Base-by-base conservation (phyloP, 2,888 invertebrate species). In the Magallana nippona region DNA sequence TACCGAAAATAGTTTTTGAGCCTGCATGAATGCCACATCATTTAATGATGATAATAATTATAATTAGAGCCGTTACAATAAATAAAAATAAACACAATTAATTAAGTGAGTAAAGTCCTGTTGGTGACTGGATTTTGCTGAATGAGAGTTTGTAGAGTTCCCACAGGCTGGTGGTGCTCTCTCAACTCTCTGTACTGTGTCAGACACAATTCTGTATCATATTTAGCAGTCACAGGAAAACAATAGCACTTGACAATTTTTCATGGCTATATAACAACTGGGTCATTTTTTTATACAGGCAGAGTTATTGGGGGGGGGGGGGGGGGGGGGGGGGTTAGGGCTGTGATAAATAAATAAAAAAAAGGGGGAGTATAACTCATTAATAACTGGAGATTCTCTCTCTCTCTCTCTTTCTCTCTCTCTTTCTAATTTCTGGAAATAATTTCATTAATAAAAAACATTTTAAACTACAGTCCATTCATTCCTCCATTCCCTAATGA, bases 171-270 rank as follows among this genome's bases (percentile, higher is more conserved):
- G 71, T 3, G 3, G 71, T 71, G 44, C 44, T 71, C 71, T 27
- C 10, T 71, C 71, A 27, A 19, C 71, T 15, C 11, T 5, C 27
- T 71, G 71, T 71, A 71, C 71, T 27, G 71, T 27, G 32, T 71
- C 71, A 71, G 71, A 71, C 71, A 27, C 27, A 27, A 27, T 27
- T 10, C 22, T 71, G 32, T 71, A 71, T 44, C 44, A 44, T 27
- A 22, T 27, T 71, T 71, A 71, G 63, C 22, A 63, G 63, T 32
- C 71, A 71, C 71, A 71, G 71, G 27, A 71, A 71, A 71, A 71
- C 71, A 71, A 71, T 71, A 71, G 71, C 27, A 71, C 71, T 71
- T 71, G 71, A 71, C 71, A 71, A 15, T 15, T 32, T 71, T 71
- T 27, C 32, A 19, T 71, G 44, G 44, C 10, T 27, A n/a, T n/a